These are phyloP conservation scores for Coryphaenoides rupestris DNA, from an alignment of 2,113 vertebrate genomes.

Conservation along the genomic window DNA sequence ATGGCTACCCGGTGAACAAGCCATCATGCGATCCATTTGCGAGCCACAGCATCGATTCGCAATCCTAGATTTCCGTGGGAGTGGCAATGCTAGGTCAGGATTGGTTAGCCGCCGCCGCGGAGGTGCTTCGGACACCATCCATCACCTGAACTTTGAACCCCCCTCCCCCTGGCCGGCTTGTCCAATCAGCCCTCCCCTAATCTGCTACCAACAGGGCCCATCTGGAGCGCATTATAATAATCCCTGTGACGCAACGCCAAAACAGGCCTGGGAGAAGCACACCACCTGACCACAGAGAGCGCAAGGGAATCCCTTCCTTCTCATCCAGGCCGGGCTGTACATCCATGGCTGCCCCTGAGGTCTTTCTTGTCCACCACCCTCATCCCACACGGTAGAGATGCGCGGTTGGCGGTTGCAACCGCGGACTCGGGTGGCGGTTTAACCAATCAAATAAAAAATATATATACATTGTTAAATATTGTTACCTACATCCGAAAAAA, in stretches of 20 bases:
- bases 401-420: too few species aligned
- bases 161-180: slow-evolving; percentile 27
- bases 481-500: too few species aligned
- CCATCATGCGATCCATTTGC: too few species aligned
- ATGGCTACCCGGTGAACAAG: too few species aligned
- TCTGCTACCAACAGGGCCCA: slow-evolving; percentile 62
- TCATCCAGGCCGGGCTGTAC: neutral
- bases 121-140: slow-evolving; percentile 32
- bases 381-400: too few species aligned
- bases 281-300: slow-evolving; percentile 39
- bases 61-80: too few species aligned
- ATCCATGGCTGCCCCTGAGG: too few species aligned
- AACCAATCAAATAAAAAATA: too few species aligned
- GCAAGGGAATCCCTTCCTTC: slow-evolving; percentile 20
- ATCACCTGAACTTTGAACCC: slow-evolving; percentile 42
- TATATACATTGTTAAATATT: too few species aligned
- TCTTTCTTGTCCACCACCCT: too few species aligned
- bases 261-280: slow-evolving; percentile 32
- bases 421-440: too few species aligned
- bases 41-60: too few species aligned
- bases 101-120: slow-evolving; percentile 4
- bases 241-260: slow-evolving; percentile 68
- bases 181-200: slow-evolving; percentile 63
- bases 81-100: neutral
- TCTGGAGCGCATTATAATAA: slow-evolving; percentile 68